These are phyloP conservation scores for Eutrigla gurnardus DNA, from an alignment of 2,797 vertebrate species.

Conservation along the genomic window DNA sequence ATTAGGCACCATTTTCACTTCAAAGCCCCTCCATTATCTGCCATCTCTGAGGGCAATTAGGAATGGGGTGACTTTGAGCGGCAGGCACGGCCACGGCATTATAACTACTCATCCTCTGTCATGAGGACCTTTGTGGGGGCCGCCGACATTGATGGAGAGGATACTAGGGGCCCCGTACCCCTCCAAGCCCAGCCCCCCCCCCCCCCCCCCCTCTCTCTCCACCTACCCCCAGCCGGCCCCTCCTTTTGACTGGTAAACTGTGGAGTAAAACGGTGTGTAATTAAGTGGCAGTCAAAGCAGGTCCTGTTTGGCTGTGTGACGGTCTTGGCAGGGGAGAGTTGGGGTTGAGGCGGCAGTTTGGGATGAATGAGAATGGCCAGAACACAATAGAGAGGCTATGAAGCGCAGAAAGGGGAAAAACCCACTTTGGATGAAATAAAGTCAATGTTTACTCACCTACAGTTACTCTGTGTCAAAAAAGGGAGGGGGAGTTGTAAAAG, in stretches of 20 bases:
- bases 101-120: slow-evolving; percentile 90
- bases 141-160: slow-evolving; percentile 90
- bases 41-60: slow-evolving; percentile 94
- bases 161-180: slow-evolving; percentile 75
- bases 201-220: slow-evolving; percentile 17
- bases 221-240: slow-evolving; percentile 75
- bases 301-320: slow-evolving; percentile 88
- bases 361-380: slow-evolving; percentile 84
- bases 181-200: background rate
- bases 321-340: slow-evolving; percentile 82
- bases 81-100: slow-evolving; percentile 88
- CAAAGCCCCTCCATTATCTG: slow-evolving; percentile 92
- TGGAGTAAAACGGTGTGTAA: slow-evolving; percentile 92
- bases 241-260: slow-evolving; percentile 91
- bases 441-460: slow-evolving; percentile 74
- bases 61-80: slow-evolving; percentile 92
- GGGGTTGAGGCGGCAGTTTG: slow-evolving; percentile 74
- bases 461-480: slow-evolving; percentile 36
- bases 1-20: slow-evolving; percentile 92
- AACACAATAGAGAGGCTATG: slow-evolving; percentile 86
- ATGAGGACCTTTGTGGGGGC: slow-evolving; percentile 87
- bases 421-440: slow-evolving; percentile 67
- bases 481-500: slow-evolving; percentile 46
- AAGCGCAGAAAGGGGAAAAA: slow-evolving; percentile 65
- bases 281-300: slow-evolving; percentile 94